Conservation (phyloP, 2,888 invertebrate species). For the Helleia helle region DNA sequence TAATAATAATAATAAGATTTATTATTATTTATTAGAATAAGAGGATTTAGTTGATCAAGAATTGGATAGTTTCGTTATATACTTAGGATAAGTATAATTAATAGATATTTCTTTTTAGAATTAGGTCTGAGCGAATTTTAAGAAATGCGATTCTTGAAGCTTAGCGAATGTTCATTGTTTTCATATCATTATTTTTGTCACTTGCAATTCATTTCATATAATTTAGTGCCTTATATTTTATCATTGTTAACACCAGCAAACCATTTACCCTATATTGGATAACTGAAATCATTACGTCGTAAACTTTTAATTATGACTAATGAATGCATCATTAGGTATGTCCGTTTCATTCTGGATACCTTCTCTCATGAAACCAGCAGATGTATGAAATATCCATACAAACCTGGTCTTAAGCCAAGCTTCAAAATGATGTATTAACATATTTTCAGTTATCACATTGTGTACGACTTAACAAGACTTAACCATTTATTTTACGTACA, state of each 20-base stretch:
- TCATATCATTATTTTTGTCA: neutral
- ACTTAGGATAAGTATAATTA: neutral
- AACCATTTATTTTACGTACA: too few species aligned
- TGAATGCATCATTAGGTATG: too few species aligned
- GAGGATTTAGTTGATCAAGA: neutral
- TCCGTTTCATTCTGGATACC: too few species aligned
- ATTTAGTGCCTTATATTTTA: neutral
- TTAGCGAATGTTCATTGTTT: constrained; percentile 2
- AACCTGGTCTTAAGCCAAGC: too few species aligned
- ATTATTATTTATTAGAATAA: neutral
- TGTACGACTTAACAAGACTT: too few species aligned
- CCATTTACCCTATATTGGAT: neutral
- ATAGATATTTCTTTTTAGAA: neutral
- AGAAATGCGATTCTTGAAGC: neutral
- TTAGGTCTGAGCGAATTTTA: neutral
- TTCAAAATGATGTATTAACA: too few species aligned
- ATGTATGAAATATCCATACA: too few species aligned
- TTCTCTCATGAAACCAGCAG: too few species aligned
- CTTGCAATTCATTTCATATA: neutral
- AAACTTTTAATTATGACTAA: too few species aligned
- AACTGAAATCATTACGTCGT: too few species aligned
- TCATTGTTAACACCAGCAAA: neutral
- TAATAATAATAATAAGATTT: too few species aligned
- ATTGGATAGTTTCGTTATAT: neutral
- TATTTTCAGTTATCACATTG: too few species aligned